Evolutionary conservation across 2,797 vertebrate species (phyloP).

Genomic region (Phalanger gymnotis): DNA sequence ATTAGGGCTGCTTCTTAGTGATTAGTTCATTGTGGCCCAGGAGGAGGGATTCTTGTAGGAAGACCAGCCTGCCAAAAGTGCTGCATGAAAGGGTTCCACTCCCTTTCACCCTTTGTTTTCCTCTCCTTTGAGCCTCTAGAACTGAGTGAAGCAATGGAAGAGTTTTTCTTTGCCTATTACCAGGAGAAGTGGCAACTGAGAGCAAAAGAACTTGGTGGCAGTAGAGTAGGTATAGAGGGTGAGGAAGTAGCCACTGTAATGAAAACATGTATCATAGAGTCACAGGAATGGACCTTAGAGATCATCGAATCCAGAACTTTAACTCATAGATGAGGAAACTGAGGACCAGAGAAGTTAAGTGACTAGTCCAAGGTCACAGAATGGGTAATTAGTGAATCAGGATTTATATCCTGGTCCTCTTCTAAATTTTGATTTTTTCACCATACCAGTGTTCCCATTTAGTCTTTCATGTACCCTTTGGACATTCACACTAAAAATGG

Average conservation of each 20-base stretch:
- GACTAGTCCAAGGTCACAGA: neutral
- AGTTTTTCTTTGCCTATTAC: neutral
- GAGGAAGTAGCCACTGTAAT: neutral
- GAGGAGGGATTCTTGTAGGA: neutral
- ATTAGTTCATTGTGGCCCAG: neutral
- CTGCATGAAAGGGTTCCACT: neutral
- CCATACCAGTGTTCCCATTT: neutral
- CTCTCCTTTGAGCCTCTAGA: neutral
- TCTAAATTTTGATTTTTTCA: neutral
- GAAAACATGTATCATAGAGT: neutral
- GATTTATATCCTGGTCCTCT: neutral
- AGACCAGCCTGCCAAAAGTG: neutral
- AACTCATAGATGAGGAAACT: neutral
- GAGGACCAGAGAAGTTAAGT: neutral
- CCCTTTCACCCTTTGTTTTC: neutral
- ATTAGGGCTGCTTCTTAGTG: neutral
- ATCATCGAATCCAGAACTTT: neutral
- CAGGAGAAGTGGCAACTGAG: neutral
- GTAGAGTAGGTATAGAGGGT: neutral
- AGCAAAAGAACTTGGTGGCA: neutral
- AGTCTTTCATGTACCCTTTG: neutral
- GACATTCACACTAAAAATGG: neutral
- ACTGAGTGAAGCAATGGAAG: neutral
- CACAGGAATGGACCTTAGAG: neutral
- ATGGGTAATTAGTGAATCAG: neutral